Percentiles rank a stretch among this genome's conserved stretches.
Conservation (phyloP, 2,113 vertebrate genomes). For the Ophthalmolycus amberensis region DNA sequence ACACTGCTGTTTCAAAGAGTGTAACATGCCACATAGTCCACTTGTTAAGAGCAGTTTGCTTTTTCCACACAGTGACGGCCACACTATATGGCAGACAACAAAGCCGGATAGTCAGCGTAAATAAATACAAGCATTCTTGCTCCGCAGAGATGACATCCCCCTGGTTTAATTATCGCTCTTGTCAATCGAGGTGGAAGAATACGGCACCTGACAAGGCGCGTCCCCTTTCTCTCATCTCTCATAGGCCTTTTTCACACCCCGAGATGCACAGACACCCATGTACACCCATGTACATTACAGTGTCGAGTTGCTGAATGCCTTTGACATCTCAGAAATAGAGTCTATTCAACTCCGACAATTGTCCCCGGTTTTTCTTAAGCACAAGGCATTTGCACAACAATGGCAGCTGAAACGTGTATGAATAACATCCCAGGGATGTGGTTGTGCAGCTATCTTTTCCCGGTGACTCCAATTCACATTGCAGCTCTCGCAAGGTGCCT, state of each 20-base stretch:
- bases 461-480: constrained; percentile 52
- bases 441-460: constrained; percentile 69
- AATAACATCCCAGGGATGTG: constrained; percentile 67
- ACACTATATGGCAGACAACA: constrained; percentile 65
- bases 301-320: constrained; percentile 66
- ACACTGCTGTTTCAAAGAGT: constrained; percentile 33
- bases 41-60: constrained; percentile 59
- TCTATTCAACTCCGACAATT: constrained; percentile 77
- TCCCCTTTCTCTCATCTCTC: constrained; percentile 73
- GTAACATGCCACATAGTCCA: constrained; percentile 48
- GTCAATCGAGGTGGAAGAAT: constrained; percentile 80
- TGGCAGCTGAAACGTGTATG: constrained; percentile 62
- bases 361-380: constrained; percentile 70
- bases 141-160: constrained; percentile 72
- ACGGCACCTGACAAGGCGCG: constrained; percentile 74
- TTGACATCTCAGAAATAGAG: constrained; percentile 78
- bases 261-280: constrained; percentile 76
- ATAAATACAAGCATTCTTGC: constrained; percentile 75
- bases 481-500: constrained; percentile 42
- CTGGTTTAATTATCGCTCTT: constrained; percentile 83
- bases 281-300: constrained; percentile 74
- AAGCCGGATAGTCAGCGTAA: constrained; percentile 69
- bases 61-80: constrained; percentile 59
- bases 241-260: constrained; percentile 72
- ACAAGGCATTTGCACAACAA: constrained; percentile 78